Evolutionary conservation across 2,113 vertebrate species (phyloP).

Genomic region (Phoxinus phoxinus): DNA sequence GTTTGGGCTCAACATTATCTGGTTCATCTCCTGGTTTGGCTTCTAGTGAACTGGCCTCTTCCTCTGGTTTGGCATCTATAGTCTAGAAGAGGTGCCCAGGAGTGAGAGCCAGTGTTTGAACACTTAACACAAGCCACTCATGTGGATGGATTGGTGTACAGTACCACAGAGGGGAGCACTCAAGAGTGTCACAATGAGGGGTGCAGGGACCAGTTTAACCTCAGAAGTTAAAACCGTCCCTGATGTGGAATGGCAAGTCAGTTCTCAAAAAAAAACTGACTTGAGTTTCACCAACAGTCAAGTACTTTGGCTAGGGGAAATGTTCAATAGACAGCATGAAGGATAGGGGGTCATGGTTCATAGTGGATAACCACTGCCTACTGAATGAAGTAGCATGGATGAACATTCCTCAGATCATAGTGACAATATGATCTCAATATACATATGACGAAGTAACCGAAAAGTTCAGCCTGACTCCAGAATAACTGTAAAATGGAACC

Average conservation of each 20-base stretch:
- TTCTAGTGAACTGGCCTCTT: conserved; percentile 51
- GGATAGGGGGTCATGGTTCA: conserved; percentile 27
- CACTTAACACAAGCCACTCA: conserved; percentile 46
- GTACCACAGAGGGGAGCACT: conserved; percentile 33
- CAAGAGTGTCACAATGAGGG: conserved; percentile 48
- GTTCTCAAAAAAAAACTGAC: conserved; percentile 44
- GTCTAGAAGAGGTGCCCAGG: conserved; percentile 59
- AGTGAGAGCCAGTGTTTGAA: conserved; percentile 49
- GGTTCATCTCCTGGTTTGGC: conserved; percentile 55
- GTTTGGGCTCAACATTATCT: conserved; percentile 49
- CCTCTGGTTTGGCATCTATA: conserved; percentile 51
- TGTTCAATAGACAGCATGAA: conserved; percentile 41
- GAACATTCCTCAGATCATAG: conserved; percentile 38
- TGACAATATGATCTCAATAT: conserved; percentile 9
- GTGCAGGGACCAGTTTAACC: conserved; percentile 46
- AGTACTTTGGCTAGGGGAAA: conserved; percentile 29
- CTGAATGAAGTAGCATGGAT: conserved; percentile 1
- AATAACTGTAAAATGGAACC: not conserved
- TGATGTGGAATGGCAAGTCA: conserved; percentile 28
- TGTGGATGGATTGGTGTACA: conserved; percentile 41
- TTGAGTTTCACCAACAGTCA: conserved; percentile 43
- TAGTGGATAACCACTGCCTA: conserved; percentile 6
- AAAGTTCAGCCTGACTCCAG: not conserved
- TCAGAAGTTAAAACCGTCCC: conserved; percentile 50
- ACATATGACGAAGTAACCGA: not conserved